Conservation (phyloP, 2,888 invertebrate species). For the Andrena camellia region DNA sequence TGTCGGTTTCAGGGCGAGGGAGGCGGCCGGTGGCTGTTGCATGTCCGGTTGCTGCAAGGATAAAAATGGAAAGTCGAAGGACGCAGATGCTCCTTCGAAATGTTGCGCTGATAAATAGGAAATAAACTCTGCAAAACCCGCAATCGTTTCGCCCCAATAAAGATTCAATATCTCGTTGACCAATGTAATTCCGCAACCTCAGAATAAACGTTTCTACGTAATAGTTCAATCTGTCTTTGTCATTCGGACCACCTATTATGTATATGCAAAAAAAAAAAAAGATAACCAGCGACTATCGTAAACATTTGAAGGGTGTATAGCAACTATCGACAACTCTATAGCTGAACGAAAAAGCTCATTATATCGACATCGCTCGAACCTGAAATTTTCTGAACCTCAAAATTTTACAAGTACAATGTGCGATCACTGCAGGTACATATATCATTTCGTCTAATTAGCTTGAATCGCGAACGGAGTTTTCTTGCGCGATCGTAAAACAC, state of each 20-base stretch:
- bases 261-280: background rate
- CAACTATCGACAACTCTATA: background rate
- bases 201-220: constrained; percentile 1
- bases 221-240: background rate
- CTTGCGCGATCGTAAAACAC: too few relatives aligned
- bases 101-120: constrained; percentile 55
- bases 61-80: constrained; percentile 51
- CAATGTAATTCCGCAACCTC: constrained; percentile 3
- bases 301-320: background rate
- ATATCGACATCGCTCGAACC: background rate
- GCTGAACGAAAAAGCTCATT: background rate
- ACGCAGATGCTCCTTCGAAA: constrained; percentile 24
- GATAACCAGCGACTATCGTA: background rate
- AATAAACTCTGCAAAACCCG: constrained; percentile 16
- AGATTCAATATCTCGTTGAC: constrained; percentile 2
- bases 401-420: constrained; percentile 63
- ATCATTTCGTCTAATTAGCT: background rate
- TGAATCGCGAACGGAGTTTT: too few relatives aligned
- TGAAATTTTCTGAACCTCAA: background rate
- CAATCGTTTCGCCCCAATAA: background rate
- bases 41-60: constrained; percentile 76
- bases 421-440: constrained; percentile 68
- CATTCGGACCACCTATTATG: background rate
- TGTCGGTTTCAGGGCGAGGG: constrained; percentile 69
- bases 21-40: constrained; percentile 75